Evolutionary conservation across 2,888 invertebrate species (phyloP), one percentile per base, ranked within the genome.

Genomic region (Agrotis ipsilon): DNA sequence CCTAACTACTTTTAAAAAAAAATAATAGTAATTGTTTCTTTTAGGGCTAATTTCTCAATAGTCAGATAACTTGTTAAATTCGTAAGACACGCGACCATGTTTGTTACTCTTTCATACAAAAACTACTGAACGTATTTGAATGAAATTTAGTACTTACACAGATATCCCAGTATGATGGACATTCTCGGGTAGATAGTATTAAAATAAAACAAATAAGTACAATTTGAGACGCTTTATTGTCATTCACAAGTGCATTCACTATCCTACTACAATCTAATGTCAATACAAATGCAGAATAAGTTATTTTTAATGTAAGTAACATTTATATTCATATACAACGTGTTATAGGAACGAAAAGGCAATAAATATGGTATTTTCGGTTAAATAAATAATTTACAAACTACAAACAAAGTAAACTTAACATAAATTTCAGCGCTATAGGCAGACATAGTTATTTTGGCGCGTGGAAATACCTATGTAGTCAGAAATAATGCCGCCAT

Each of bases 241-340:
- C 96, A 94, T 95, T 93, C 96, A 96, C 95, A 91, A 93, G 94
- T 95, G 95, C 95, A 92, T 89, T 89, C 87, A 86, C 93, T 93
- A 93, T 85, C 82, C 82, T 82, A 79, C 91, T 91, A 92, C 87
- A 77, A 79, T 88, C 89, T 84, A 85, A 86, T 81, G 52, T 81
- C 43, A 73, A 81, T 84, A 87, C 83, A 86, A 72, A 83, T 88
- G 83, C 78, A 84, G 83, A 85, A 78, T 77, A 77, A 74, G 65
- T 80, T 76, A 74, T 60, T 55, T 71, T 62, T 76, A 60, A 69
- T 60, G 48, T 75, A 76, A 75, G 21, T 74, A 72, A 68, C 62
- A 75, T 72, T 70, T 62, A 78, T 65, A 48, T 32, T 46, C 60
- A 54, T 46, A 60, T 39, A 9, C 9, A 65, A 62, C 49, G 77